Conservation (phyloP, 2,113 vertebrate genomes). For the Collichthys lucidus region DNA sequence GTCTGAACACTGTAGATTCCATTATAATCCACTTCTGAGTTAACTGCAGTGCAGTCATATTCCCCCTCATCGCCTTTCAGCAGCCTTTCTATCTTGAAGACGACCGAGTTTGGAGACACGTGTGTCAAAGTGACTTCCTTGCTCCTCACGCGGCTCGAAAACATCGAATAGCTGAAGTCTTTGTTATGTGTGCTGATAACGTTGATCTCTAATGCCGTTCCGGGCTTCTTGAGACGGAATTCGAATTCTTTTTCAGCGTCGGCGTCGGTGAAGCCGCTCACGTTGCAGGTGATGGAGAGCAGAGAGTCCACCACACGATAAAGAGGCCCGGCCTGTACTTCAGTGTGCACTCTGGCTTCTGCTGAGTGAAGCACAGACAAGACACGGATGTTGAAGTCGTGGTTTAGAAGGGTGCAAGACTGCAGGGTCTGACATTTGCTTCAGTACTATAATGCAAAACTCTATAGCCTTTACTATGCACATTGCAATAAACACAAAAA, state of each 20-base stretch:
- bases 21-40: constrained; percentile 48
- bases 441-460: background rate
- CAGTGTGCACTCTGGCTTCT: constrained; percentile 59
- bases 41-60: constrained; percentile 88
- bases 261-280: constrained; percentile 79
- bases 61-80: constrained; percentile 81
- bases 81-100: constrained; percentile 81
- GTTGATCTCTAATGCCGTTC: constrained; percentile 33
- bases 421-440: background rate
- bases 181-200: constrained; percentile 78
- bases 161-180: constrained; percentile 62
- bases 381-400: constrained; percentile 7
- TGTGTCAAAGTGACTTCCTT: constrained; percentile 77
- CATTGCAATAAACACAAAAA: background rate
- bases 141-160: background rate
- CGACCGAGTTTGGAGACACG: constrained; percentile 66
- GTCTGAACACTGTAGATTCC: constrained; percentile 86
- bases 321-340: constrained; percentile 86
- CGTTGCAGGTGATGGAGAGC: constrained; percentile 86
- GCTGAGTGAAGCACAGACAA: constrained; percentile 46
- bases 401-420: background rate
- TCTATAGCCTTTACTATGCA: background rate
- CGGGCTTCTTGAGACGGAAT: constrained; percentile 74
- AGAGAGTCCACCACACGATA: constrained; percentile 82
- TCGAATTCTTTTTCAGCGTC: constrained; percentile 75